Conservation (phyloP, 2,113 vertebrate species). For the Triplophysa dalaica region DNA sequence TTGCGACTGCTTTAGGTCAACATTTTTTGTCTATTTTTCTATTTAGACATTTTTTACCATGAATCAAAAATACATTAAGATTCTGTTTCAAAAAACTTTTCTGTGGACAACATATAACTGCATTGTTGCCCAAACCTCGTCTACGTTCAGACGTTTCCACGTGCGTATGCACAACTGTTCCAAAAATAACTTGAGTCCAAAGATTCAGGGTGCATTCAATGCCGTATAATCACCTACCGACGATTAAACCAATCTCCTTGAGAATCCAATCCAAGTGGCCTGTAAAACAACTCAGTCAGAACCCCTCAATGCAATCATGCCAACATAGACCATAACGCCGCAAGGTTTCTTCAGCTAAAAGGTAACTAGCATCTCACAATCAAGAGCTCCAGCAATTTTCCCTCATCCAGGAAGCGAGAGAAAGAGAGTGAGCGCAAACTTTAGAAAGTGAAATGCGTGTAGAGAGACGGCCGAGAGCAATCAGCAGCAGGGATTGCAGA, state of each 20-base stretch:
- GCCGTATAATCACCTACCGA: constrained; percentile 24
- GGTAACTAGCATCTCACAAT: constrained; percentile 25
- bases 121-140: not conserved
- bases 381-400: constrained; percentile 33
- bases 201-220: not conserved
- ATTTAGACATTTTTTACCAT: too few species aligned
- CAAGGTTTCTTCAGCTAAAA: constrained; percentile 14
- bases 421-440: constrained; percentile 5
- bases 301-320: constrained; percentile 31
- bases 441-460: constrained; percentile 3
- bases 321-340: constrained; percentile 27
- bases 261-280: constrained; percentile 31
- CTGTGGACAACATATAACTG: too few species aligned
- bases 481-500: constrained; percentile 26
- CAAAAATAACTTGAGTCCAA: constrained; percentile 19
- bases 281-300: constrained; percentile 27
- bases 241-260: constrained; percentile 28
- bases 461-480: constrained; percentile 28
- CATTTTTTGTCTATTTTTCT: too few species aligned
- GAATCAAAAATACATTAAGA: too few species aligned
- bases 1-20: too few species aligned
- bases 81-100: too few species aligned
- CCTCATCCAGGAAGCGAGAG: constrained; percentile 22
- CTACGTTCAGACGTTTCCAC: not conserved
- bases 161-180: not conserved